Base-by-base conservation (phyloP, 2,113 vertebrate genomes). In the Cygnus atratus region DNA sequence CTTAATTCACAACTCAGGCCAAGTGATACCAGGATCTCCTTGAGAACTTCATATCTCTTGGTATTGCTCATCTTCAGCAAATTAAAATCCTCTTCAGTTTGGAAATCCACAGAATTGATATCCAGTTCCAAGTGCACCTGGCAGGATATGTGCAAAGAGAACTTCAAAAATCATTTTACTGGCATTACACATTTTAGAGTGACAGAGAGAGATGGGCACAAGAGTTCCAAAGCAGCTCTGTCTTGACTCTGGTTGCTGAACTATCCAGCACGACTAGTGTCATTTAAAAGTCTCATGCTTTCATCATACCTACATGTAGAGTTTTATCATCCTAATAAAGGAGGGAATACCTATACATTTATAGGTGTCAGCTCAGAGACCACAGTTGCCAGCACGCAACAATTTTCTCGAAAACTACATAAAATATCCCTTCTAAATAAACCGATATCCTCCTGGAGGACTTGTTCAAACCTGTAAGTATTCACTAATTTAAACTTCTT, bases 41-140 rank as follows among this genome's bases (percentile, higher is more conserved):
- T 95, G 44, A 99, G 81, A 63, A 99, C 98, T 57, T 99, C 98
- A 0, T 96, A 98, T 55, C 99, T 98, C 61, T 91, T 97, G 3
- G 68, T 14, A 26, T 99, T 99, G 97, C 98, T 99, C 78, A 98
- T 91, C 86, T 99, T 99, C 22, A 99, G 98, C 55, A 97, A 93
- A 67, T 99, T 91, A 35, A 99, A 99, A 28, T 97, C 97, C 35
- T 97, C 97, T 5, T 96, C 92, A 0, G 92, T 90, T 17, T 96
- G 94, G 43, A 98, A 87, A 4, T 83, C 75, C 41, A 97, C 35
- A 15, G 95, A 97, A 37, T 97, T 97, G 13, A 98, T 98, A 79
- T 98, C 87, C 6, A 97, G 86, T 37, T 99, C 99, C 88, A 99
- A 96, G 71, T 98, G 98, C 48, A 98, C 99, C 99, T 99, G 97